phyloP scores from a whole-genome alignment of 1,140 invertebrate genomes.

The Sinonovacula constricta region DNA sequence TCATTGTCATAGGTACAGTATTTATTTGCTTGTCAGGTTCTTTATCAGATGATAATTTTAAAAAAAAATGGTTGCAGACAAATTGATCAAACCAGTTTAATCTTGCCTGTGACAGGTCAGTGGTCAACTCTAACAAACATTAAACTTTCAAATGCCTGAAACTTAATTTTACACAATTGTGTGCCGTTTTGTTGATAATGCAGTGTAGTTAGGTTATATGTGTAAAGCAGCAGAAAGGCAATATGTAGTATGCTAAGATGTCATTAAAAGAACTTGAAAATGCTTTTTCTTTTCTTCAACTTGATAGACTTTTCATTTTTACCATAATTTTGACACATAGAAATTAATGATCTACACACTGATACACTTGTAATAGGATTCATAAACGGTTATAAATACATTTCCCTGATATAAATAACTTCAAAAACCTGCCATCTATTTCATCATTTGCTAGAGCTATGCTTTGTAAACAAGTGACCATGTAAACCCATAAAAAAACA shows the following conservation, averaged over 20 bases:
- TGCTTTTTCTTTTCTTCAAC: background rate
- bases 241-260: no score
- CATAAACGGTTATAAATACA: background rate
- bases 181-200: no score
- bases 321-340: background rate
- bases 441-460: no score
- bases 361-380: background rate
- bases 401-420: background rate
- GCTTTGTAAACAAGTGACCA: background rate
- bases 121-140: background rate
- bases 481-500: background rate
- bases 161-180: background rate
- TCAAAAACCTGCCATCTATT: background rate
- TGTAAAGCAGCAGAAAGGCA: no score
- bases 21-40: background rate
- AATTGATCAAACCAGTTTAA: background rate
- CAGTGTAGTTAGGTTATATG: no score
- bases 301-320: background rate
- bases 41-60: background rate
- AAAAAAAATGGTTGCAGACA: no score
- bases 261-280: no score
- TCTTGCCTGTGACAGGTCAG: background rate
- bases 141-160: background rate
- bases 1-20: constrained; percentile 63
- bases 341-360: background rate